Evolutionary conservation across 2,113 vertebrate genomes (phyloP).

Genomic region (Odontophorus gujanensis): DNA sequence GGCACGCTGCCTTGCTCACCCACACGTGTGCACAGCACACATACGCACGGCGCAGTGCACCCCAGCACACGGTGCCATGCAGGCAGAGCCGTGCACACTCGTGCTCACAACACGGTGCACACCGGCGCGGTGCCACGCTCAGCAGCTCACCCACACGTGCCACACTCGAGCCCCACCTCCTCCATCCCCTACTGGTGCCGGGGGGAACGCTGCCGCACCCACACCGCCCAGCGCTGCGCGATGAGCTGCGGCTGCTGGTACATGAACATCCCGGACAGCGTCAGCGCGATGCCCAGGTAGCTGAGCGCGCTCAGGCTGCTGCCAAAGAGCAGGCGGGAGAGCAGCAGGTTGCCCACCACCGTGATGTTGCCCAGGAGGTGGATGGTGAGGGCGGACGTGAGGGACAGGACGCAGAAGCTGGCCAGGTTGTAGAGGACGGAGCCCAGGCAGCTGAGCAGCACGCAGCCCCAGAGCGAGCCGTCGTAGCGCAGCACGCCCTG

Average conservation of each 20-base stretch:
- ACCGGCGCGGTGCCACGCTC: too few species aligned
- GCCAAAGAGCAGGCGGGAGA: constrained; percentile 90
- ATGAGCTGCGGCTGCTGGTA: constrained; percentile 92
- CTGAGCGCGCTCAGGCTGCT: constrained; percentile 87
- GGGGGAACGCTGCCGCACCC: not conserved
- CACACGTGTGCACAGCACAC: not conserved
- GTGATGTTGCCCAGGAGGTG: constrained; percentile 95
- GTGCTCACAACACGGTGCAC: not conserved
- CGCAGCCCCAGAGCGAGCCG: constrained; percentile 86
- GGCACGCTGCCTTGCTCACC: not conserved
- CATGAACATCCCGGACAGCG: constrained; percentile 89
- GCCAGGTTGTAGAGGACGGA: constrained; percentile 97
- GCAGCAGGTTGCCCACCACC: constrained; percentile 91
- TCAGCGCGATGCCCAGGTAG: constrained; percentile 89
- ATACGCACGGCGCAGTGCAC: not conserved
- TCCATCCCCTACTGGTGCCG: constrained; percentile 28
- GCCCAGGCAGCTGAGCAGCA: constrained; percentile 93
- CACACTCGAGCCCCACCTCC: not conserved
- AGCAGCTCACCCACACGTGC: not conserved
- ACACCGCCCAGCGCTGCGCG: constrained; percentile 75
- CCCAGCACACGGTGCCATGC: not conserved
- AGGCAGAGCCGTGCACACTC: not conserved
- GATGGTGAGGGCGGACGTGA: constrained; percentile 95
- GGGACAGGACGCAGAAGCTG: constrained; percentile 92
- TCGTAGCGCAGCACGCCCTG: constrained; percentile 81